Evolutionary conservation across 2,113 vertebrate genomes (phyloP).

Genomic region (Notiomystis cincta): DNA sequence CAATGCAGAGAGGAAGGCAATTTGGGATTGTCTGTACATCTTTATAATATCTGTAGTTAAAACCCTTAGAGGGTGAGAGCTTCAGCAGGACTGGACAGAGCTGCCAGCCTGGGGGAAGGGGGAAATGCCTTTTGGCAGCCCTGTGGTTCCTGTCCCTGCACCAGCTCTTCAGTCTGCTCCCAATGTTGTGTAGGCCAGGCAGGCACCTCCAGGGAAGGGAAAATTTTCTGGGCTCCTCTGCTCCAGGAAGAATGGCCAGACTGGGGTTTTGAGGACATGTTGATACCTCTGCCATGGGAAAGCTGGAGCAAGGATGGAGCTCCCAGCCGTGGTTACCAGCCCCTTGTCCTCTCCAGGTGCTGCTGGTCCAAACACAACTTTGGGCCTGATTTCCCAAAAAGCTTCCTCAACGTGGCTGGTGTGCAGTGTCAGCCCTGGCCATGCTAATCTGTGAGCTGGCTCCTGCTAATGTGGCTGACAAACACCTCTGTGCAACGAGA

Average conservation of each 20-base stretch:
- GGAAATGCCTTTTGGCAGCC: background rate
- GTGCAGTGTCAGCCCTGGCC: background rate
- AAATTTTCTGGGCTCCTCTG: background rate
- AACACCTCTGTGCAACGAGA: background rate
- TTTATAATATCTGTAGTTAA: background rate
- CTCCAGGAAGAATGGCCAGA: background rate
- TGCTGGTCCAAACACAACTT: background rate
- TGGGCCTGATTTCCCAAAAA: background rate
- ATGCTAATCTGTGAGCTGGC: background rate
- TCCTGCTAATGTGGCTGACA: background rate
- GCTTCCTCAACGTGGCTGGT: background rate
- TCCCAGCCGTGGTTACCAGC: background rate
- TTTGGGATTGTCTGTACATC: background rate
- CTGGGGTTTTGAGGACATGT: background rate
- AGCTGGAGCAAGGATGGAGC: background rate
- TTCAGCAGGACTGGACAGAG: background rate
- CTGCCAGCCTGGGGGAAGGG: background rate
- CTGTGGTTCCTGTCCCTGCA: background rate
- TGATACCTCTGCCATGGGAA: background rate
- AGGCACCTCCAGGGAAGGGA: background rate
- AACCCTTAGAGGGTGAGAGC: background rate
- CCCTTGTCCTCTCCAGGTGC: background rate
- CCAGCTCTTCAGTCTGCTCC: background rate
- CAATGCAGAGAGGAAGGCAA: background rate
- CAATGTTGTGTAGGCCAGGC: background rate